These are phyloP conservation scores for Semibalanus balanoides DNA, from an alignment of 1,140 invertebrate genomes.

Conservation along the genomic window DNA sequence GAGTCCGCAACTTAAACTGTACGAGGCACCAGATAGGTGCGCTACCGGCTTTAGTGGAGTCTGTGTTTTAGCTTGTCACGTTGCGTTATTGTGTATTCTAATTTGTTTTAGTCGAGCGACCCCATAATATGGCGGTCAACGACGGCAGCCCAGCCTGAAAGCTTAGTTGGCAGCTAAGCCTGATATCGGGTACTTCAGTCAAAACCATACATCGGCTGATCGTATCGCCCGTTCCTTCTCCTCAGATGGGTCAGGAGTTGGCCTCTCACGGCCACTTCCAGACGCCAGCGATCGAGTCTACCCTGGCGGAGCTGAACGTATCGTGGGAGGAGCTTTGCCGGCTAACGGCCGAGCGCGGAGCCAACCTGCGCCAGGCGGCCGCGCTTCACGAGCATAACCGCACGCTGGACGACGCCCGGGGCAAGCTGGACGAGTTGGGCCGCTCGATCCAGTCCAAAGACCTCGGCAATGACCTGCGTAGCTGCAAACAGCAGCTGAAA, in stretches of 20 bases:
- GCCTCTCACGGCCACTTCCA: conserved; percentile 54
- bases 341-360: conserved; percentile 65
- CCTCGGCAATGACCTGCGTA: conserved; percentile 66
- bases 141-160: too few species aligned
- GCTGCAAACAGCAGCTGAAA: conserved; percentile 73
- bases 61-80: too few species aligned
- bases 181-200: too few species aligned
- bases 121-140: too few species aligned
- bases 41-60: too few species aligned
- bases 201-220: too few species aligned
- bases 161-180: too few species aligned
- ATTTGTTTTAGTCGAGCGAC: neutral
- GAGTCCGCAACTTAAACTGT: too few species aligned
- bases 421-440: conserved; percentile 52
- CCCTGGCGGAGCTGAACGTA: conserved; percentile 49
- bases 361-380: conserved; percentile 58
- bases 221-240: neutral
- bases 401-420: conserved; percentile 52
- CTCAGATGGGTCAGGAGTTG: conserved; percentile 44
- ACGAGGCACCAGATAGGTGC: too few species aligned
- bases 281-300: conserved; percentile 46
- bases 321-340: conserved; percentile 54
- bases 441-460: conserved; percentile 56
- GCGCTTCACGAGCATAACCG: conserved; percentile 62
- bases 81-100: neutral